Evolutionary conservation across 2,113 vertebrate genomes (phyloP).

Genomic region (Vombatus ursinus): DNA sequence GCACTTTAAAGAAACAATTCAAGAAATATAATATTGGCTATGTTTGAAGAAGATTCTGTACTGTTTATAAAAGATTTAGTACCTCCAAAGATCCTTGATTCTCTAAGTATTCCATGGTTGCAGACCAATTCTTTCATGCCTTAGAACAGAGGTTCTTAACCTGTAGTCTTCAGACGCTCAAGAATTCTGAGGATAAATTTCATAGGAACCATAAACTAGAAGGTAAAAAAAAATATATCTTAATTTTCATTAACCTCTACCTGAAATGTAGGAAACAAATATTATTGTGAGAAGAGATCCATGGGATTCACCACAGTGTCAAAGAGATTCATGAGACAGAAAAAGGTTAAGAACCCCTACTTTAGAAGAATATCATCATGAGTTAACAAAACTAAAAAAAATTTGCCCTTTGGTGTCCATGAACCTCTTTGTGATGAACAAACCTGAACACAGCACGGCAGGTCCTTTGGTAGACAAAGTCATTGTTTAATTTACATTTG

Average conservation of each 20-base stretch:
- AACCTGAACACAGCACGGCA: not conserved
- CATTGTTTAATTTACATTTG: not conserved
- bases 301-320: not conserved
- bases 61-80: not conserved
- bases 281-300: not conserved
- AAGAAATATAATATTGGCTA: not conserved
- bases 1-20: not conserved
- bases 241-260: not conserved
- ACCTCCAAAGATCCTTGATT: not conserved
- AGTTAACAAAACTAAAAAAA: no score
- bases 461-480: not conserved
- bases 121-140: not conserved
- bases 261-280: not conserved
- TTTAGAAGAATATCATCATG: not conserved
- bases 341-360: not conserved
- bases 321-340: not conserved
- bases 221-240: not conserved
- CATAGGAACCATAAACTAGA: not conserved
- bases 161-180: not conserved
- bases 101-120: not conserved
- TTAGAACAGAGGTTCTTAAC: not conserved
- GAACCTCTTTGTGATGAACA: not conserved
- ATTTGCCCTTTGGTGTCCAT: not conserved
- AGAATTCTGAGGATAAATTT: not conserved
- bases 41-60: not conserved